Conservation (phyloP, 2,797 vertebrate species). For the Jordanella pulchra region DNA sequence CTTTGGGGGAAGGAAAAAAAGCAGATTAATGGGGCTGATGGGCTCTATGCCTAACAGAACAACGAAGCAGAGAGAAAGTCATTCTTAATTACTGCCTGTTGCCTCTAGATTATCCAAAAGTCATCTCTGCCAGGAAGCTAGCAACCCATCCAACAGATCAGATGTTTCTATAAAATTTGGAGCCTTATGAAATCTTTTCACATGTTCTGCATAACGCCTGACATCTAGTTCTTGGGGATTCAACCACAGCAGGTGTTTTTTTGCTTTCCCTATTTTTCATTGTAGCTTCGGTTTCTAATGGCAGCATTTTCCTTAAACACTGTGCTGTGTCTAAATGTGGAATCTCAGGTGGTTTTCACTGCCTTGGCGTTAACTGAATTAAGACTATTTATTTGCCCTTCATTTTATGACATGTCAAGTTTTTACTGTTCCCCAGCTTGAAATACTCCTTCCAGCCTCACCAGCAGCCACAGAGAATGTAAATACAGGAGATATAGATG, state of each 20-base stretch:
- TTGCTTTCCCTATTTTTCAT: conserved; percentile 32
- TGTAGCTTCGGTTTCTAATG: conserved; percentile 27
- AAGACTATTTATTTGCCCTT: conserved; percentile 68
- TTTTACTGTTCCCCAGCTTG: conserved; percentile 76
- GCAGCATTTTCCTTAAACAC: conserved; percentile 45
- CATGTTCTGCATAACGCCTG: background rate
- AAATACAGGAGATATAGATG: conserved; percentile 74
- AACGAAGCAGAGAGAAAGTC: conserved; percentile 68
- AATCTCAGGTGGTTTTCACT: conserved; percentile 70
- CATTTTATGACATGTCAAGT: conserved; percentile 73
- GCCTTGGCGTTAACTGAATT: conserved; percentile 64
- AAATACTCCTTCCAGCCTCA: conserved; percentile 69
- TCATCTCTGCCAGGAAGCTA: conserved; percentile 59
- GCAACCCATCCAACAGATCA: conserved; percentile 29
- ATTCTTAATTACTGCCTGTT: conserved; percentile 74
- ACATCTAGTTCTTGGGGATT: conserved; percentile 9
- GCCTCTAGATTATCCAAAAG: conserved; percentile 67
- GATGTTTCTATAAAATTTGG: conserved; percentile 3
- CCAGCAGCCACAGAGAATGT: conserved; percentile 57
- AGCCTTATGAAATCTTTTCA: background rate
- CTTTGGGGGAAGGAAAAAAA: conserved; percentile 45
- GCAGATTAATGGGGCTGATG: conserved; percentile 65
- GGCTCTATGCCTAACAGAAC: conserved; percentile 70
- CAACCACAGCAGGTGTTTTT: conserved; percentile 28
- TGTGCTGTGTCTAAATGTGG: conserved; percentile 54